Conservation (phyloP, 2,888 invertebrate genomes). For the Herminia tarsipennalis region DNA sequence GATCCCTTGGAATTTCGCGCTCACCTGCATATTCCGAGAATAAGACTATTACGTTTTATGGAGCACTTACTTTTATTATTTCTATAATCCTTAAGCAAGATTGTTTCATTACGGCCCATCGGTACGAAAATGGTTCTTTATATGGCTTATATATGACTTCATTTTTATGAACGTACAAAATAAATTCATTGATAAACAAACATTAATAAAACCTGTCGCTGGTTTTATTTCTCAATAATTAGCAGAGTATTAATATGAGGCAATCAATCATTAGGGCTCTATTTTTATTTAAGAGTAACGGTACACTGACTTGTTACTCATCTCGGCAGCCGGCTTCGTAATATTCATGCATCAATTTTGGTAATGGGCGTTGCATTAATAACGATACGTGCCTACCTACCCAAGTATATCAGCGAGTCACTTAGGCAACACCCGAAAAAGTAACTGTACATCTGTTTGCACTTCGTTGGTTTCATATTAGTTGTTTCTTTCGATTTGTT, state of each 20-base stretch:
- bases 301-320: constrained; percentile 26
- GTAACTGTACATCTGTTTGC: constrained; percentile 76
- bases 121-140: constrained; percentile 7
- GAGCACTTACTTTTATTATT: constrained; percentile 21
- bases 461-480: constrained; percentile 69
- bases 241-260: constrained; percentile 30
- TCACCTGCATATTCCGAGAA: constrained; percentile 24
- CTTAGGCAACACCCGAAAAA: constrained; percentile 62
- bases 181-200: constrained; percentile 6
- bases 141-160: constrained; percentile 9
- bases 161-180: constrained; percentile 7
- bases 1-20: constrained; percentile 21
- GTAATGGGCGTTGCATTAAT: constrained; percentile 60
- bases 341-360: constrained; percentile 59
- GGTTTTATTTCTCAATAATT: constrained; percentile 26
- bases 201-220: constrained; percentile 12
- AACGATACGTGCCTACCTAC: constrained; percentile 58
- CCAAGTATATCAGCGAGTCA: constrained; percentile 59
- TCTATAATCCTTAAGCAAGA: constrained; percentile 13
- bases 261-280: constrained; percentile 42
- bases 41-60: constrained; percentile 17
- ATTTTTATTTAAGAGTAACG: constrained; percentile 39
- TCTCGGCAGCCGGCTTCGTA: constrained; percentile 36
- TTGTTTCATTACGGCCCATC: constrained; percentile 22
- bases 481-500: constrained; percentile 54